Percentiles rank a stretch among this genome's conserved stretches.
Evolutionary conservation across 2,888 invertebrate genomes (phyloP).

Genomic region (Polyploca ridens): DNA sequence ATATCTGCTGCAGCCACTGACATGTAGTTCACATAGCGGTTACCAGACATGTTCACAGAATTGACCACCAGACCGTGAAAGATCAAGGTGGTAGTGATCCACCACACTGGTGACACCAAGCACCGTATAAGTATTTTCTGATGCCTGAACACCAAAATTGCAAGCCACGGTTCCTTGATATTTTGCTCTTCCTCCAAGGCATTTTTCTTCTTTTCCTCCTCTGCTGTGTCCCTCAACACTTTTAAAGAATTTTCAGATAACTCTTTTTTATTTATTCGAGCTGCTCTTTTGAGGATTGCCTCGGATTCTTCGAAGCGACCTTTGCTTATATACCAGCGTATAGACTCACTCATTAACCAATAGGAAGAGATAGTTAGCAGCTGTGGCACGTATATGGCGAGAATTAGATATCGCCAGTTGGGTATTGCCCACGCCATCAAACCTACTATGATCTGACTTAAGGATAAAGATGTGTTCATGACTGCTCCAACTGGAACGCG

Average conservation of each 20-base stretch:
- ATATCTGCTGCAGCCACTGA: slow-evolving; percentile 86
- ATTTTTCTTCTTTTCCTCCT: slow-evolving; percentile 50
- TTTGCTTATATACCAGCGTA: slow-evolving; percentile 91
- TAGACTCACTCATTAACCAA: slow-evolving; percentile 88
- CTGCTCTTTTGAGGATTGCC: slow-evolving; percentile 84
- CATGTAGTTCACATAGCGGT: slow-evolving; percentile 86
- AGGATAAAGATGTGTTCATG: slow-evolving; percentile 87
- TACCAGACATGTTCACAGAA: slow-evolving; percentile 85
- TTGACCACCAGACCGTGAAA: slow-evolving; percentile 87
- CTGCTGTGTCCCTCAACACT: slow-evolving; percentile 50
- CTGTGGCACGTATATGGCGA: slow-evolving; percentile 88
- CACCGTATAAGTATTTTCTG: slow-evolving; percentile 56
- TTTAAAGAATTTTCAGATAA: slow-evolving; percentile 63
- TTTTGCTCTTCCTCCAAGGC: slow-evolving; percentile 36
- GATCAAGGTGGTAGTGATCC: slow-evolving; percentile 86
- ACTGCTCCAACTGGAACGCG: slow-evolving; percentile 89
- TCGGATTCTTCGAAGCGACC: slow-evolving; percentile 87
- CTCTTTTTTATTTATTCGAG: slow-evolving; percentile 81
- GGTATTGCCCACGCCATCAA: slow-evolving; percentile 87
- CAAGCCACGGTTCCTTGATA: slow-evolving; percentile 58
- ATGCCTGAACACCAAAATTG: slow-evolving; percentile 58
- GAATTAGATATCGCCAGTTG: slow-evolving; percentile 88
- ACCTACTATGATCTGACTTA: slow-evolving; percentile 88
- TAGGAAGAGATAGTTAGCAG: slow-evolving; percentile 86
- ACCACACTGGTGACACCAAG: slow-evolving; percentile 77